Percentiles rank a stretch among this genome's conserved stretches.
phyloP scores from a whole-genome alignment of 1,140 invertebrate genomes.

The Lordiphosa mommai region DNA sequence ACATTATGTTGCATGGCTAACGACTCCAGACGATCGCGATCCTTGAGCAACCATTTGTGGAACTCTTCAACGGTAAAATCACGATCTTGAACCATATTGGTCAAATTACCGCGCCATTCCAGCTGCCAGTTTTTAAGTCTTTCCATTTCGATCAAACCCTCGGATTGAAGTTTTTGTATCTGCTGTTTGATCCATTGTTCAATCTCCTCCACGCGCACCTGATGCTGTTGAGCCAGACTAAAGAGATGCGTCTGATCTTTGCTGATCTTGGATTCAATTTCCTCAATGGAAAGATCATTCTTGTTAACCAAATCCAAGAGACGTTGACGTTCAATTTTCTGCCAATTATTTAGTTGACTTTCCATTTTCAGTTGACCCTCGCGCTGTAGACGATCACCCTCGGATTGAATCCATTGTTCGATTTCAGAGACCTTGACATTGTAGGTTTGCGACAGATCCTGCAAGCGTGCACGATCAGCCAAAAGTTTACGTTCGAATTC shows the following conservation, averaged over 20 bases:
- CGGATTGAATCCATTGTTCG: slow-evolving; percentile 69
- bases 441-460: slow-evolving; percentile 61
- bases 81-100: slow-evolving; percentile 73
- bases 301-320: slow-evolving; percentile 61
- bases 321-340: slow-evolving; percentile 68
- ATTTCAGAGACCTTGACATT: slow-evolving; percentile 69
- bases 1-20: slow-evolving; percentile 77
- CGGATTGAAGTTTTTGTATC: slow-evolving; percentile 56
- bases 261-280: slow-evolving; percentile 55
- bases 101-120: slow-evolving; percentile 73
- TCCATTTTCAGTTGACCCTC: slow-evolving; percentile 67
- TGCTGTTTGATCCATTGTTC: slow-evolving; percentile 75
- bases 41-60: slow-evolving; percentile 73
- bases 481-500: slow-evolving; percentile 65
- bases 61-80: slow-evolving; percentile 76
- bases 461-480: slow-evolving; percentile 50
- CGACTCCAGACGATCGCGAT: slow-evolving; percentile 55
- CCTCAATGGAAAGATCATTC: slow-evolving; percentile 69
- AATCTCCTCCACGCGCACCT: slow-evolving; percentile 74
- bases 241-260: slow-evolving; percentile 69
- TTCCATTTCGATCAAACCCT: slow-evolving; percentile 68
- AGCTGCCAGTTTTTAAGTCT: slow-evolving; percentile 71
- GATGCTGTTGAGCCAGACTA: slow-evolving; percentile 67
- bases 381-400: slow-evolving; percentile 65
- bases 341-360: slow-evolving; percentile 68